Evolutionary conservation across 2,113 vertebrate genomes (phyloP).

Genomic region (Pituophis catenifer): DNA sequence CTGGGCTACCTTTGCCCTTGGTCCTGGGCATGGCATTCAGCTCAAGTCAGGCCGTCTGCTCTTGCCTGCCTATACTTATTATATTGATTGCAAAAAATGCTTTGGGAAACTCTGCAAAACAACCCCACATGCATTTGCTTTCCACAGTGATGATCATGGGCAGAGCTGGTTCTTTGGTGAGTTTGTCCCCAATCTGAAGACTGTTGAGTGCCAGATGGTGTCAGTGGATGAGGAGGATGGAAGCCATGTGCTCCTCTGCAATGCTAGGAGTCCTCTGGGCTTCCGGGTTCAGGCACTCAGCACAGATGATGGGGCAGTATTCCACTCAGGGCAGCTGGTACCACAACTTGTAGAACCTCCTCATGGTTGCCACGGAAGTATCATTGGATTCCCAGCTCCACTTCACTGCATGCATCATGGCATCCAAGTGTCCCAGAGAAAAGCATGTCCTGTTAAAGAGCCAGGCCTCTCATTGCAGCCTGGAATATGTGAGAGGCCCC

Average conservation of each 20-base stretch:
- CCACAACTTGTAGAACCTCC: conserved; percentile 80
- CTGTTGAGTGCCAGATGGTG: conserved; percentile 91
- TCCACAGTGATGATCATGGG: conserved; percentile 91
- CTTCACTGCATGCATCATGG: neutral
- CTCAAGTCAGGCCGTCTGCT: conserved; percentile 86
- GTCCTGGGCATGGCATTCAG: conserved; percentile 90
- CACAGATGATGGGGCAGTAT: conserved; percentile 76
- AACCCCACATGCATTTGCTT: conserved; percentile 83
- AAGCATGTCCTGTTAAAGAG: accelerated
- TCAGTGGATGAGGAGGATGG: conserved; percentile 82
- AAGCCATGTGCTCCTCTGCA: conserved; percentile 83
- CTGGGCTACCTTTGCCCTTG: conserved; percentile 92
- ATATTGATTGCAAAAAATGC: conserved; percentile 85
- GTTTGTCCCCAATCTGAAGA: conserved; percentile 81
- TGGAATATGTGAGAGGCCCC: accelerated
- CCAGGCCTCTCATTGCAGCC: accelerated
- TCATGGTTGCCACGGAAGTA: conserved; percentile 89
- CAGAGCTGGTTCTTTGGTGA: conserved; percentile 80
- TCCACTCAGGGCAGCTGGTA: conserved; percentile 83
- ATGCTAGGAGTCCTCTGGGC: conserved; percentile 85
- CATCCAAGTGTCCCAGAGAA: accelerated
- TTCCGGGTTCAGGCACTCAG: conserved; percentile 90
- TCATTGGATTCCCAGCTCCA: conserved; percentile 85
- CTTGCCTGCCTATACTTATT: conserved; percentile 90
- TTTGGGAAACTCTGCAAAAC: conserved; percentile 86